These are phyloP conservation scores for Trichonephila inaurata DNA, from an alignment of 1,140 invertebrate species.

Conservation along the genomic window DNA sequence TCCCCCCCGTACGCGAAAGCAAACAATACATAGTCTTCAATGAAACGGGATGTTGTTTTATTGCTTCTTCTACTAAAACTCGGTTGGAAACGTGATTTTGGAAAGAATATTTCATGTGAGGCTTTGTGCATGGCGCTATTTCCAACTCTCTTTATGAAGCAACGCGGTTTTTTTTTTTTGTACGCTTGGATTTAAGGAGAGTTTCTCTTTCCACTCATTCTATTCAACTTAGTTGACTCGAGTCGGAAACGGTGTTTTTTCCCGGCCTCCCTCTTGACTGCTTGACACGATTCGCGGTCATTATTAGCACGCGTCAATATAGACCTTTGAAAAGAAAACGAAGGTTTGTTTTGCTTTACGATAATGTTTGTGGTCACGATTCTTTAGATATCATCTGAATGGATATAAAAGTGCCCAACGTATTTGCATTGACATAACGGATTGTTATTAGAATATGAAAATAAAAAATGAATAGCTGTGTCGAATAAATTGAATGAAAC, in stretches of 20 bases:
- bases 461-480: not conserved
- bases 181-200: not conserved
- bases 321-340: not conserved
- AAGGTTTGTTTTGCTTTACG: not conserved
- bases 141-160: not conserved
- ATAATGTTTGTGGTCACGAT: not conserved
- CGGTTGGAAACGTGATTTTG: constrained; percentile 58
- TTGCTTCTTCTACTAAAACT: not conserved
- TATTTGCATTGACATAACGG: not conserved
- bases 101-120: constrained; percentile 22
- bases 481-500: not conserved
- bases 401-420: not conserved
- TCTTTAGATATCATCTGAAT: not conserved
- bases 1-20: not conserved
- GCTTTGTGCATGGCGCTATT: constrained; percentile 20
- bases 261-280: not conserved
- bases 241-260: not conserved
- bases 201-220: constrained; percentile 18
- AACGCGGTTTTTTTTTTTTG: not conserved
- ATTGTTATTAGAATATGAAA: not conserved
- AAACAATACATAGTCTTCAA: not conserved
- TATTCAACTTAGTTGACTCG: not conserved
- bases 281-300: constrained; percentile 10
- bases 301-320: constrained; percentile 2
- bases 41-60: not conserved